phyloP scores from a whole-genome alignment of 2,113 vertebrate genomes.

The Tragelaphus imberbis region DNA sequence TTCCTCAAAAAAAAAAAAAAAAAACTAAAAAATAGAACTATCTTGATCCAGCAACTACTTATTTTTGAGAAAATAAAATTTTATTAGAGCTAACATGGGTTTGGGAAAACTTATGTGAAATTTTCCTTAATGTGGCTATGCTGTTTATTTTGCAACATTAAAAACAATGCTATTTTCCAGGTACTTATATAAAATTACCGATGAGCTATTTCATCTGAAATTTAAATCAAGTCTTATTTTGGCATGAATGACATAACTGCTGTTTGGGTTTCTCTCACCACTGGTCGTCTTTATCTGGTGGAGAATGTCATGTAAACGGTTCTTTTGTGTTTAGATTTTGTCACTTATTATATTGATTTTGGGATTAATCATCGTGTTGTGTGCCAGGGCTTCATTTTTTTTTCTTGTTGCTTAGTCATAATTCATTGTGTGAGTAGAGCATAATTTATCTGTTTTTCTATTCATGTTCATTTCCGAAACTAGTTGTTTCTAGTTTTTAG shows the following conservation, averaged over 20 bases:
- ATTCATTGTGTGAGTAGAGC: no score
- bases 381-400: neutral
- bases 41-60: neutral
- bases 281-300: neutral
- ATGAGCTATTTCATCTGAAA: neutral
- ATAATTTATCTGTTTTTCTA: neutral
- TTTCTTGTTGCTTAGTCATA: neutral
- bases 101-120: neutral
- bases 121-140: neutral
- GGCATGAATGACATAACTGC: neutral
- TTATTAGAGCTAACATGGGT: neutral
- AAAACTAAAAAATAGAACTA: neutral
- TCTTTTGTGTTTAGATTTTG: neutral
- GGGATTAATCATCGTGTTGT: neutral
- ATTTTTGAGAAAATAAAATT: neutral
- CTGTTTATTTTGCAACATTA: neutral
- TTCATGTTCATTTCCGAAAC: neutral
- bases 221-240: neutral
- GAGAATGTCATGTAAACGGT: neutral
- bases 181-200: neutral
- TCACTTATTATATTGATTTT: neutral
- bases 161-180: neutral
- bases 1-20: neutral
- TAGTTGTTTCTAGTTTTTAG: neutral
- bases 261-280: neutral